These are phyloP conservation scores for Caranx ignobilis DNA, from an alignment of 2,113 vertebrate species.

Conservation along the genomic window DNA sequence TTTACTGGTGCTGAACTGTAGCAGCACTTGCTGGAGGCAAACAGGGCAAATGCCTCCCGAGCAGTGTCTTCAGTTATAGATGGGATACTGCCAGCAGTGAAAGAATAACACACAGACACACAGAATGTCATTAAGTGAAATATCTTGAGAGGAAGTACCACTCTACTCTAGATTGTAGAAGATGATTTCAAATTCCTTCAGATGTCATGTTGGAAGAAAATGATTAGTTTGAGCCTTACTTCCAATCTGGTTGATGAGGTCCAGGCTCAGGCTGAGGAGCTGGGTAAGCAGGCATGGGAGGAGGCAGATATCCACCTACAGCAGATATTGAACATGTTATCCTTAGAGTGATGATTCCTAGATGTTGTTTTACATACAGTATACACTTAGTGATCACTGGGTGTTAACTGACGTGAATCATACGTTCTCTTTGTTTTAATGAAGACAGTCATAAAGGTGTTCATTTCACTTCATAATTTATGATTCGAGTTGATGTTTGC, in stretches of 20 bases:
- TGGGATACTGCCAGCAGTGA: constrained; percentile 65
- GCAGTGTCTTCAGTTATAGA: constrained; percentile 74
- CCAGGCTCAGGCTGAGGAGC: constrained; percentile 63
- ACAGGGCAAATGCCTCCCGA: constrained; percentile 50
- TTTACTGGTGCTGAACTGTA: constrained; percentile 72
- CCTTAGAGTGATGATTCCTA: background rate
- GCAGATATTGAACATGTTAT: background rate
- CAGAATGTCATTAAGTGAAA: background rate
- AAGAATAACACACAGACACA: constrained; percentile 7
- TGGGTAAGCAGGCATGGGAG: constrained; percentile 75
- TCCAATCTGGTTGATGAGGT: constrained; percentile 73
- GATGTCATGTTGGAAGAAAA: background rate
- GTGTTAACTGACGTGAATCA: too few relatives aligned
- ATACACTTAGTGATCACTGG: background rate
- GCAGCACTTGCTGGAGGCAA: constrained; percentile 71
- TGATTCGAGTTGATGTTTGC: too few relatives aligned
- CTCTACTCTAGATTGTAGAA: background rate
- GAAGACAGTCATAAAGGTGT: too few relatives aligned
- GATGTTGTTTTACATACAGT: background rate
- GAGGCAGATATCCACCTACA: constrained; percentile 80
- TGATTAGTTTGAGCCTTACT: constrained; percentile 60
- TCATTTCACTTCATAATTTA: too few relatives aligned
- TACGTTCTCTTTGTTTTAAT: too few relatives aligned
- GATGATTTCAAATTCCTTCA: background rate
- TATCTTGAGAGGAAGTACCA: constrained; percentile 11